Conservation (phyloP, 2,888 invertebrate species). For the Drosophila nr. fundita region DNA sequence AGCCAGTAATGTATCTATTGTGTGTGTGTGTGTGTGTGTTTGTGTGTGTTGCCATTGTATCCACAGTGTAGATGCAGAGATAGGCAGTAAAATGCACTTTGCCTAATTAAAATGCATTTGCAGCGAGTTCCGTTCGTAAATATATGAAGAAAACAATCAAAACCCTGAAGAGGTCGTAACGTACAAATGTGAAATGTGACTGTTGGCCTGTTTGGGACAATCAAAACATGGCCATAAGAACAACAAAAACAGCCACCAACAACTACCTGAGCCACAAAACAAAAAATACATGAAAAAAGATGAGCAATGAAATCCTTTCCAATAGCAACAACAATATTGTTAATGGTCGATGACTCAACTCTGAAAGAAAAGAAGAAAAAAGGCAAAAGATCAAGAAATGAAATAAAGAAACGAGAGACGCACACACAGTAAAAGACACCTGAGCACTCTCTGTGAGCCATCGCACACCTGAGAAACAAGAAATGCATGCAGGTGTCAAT, state of each 20-base stretch:
- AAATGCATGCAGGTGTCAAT: conserved; percentile 83
- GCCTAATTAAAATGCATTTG: conserved; percentile 70
- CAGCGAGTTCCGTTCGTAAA: conserved; percentile 31
- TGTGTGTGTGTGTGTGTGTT: neutral
- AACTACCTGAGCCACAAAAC: conserved; percentile 49
- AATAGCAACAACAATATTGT: conserved; percentile 66
- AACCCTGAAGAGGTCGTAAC: conserved; percentile 20
- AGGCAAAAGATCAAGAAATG: conserved; percentile 72
- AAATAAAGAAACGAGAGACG: conserved; percentile 69
- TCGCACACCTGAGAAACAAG: conserved; percentile 80
- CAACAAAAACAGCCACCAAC: conserved; percentile 34
- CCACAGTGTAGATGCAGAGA: conserved; percentile 3
- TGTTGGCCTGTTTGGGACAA: conserved; percentile 41
- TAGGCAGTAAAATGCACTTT: conserved; percentile 52
- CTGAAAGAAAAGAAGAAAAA: conserved; percentile 21
- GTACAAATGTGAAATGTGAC: conserved; percentile 36
- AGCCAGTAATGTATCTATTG: neutral
- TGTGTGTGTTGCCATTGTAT: conserved; percentile 1
- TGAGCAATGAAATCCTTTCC: conserved; percentile 78
- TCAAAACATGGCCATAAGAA: conserved; percentile 57
- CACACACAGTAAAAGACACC: conserved; percentile 56
- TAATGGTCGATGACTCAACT: conserved; percentile 77
- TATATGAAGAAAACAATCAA: neutral
- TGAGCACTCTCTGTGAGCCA: conserved; percentile 50
- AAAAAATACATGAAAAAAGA: conserved; percentile 17